Base-by-base conservation (phyloP, 2,888 invertebrate genomes). In the Lycophotia porphyrea region DNA sequence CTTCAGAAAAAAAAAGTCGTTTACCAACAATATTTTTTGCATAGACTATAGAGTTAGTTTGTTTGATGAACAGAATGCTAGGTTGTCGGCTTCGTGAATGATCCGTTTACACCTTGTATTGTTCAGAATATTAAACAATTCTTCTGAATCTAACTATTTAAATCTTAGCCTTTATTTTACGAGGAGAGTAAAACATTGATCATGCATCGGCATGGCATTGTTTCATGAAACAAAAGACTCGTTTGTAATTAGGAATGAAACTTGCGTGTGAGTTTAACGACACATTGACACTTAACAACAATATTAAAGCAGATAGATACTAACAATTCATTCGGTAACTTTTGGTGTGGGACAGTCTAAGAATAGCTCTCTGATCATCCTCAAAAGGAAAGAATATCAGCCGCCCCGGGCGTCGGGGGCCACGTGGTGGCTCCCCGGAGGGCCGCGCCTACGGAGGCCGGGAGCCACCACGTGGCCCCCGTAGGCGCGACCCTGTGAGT, bases 151-250 rank as follows among this genome's bases (percentile, higher is more conserved):
- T 55, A 52, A 13, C 13, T 5, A n/a, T 52, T n/a, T 47, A 1
- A 24, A 9, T 44, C 5, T 44, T 49, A 7, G 49, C 2, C 49
- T 52, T 27, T 13, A 27, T 27, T 52, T 13, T n/a, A 58, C 18
- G 55, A 58, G 27, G 27, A 58, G 27, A 8, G 0, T 27, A 55
- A 74, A 73, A 36, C 64, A 36, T 27, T 58, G 61, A 68, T 69
- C 39, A 60, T 68, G 71, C 36, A 39, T 42, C 13, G 55, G 55
- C 55, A 79, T 81, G 31, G 8, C 27, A 55, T 55, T 82, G 68
- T 79, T 55, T 69, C 5, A 55, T 47, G 24, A 60, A 76, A 83
- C 80, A 81, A 76, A 69, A 76, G 79, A 82, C 31, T 24, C n/a
- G 44, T 34, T 7, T 5, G 2, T 65, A 73, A 49, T 68, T 27